These are phyloP conservation scores for Lepidotrigona ventralis DNA, from an alignment of 1,140 invertebrate genomes.

Conservation along the genomic window DNA sequence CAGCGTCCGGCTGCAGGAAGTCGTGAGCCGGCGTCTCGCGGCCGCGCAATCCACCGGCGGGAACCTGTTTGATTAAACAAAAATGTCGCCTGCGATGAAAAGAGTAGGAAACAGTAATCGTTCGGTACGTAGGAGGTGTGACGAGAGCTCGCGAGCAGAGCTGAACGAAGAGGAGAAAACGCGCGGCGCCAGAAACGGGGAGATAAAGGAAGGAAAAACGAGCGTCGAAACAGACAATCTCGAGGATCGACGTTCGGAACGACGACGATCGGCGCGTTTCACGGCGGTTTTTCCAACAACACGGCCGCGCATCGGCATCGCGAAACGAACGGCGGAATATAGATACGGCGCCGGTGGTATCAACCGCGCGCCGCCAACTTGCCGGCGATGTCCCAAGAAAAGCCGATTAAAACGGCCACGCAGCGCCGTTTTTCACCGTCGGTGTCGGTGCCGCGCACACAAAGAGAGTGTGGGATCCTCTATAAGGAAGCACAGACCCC, in stretches of 20 bases:
- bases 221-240: constrained; percentile 14
- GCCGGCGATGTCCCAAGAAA: constrained; percentile 56
- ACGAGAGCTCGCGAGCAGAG: background rate
- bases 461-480: constrained; percentile 48
- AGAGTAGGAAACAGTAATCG: constrained; percentile 42
- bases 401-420: constrained; percentile 65
- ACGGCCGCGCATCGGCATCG: constrained; percentile 36
- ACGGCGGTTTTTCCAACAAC: constrained; percentile 45
- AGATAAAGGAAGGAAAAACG: background rate
- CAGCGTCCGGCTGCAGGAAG: constrained; percentile 51
- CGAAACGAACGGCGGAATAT: constrained; percentile 68
- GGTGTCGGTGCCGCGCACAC: constrained; percentile 54
- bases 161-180: background rate
- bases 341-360: constrained; percentile 59
- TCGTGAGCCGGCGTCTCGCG: constrained; percentile 49
- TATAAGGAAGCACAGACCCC: constrained; percentile 61
- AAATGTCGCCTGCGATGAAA: constrained; percentile 54
- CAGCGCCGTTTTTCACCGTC: constrained; percentile 65
- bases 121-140: constrained; percentile 11
- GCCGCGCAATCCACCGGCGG: constrained; percentile 21
- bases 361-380: background rate
- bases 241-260: background rate
- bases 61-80: constrained; percentile 66
- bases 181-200: background rate
- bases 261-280: constrained; percentile 36